Evolutionary conservation across 2,888 invertebrate genomes (phyloP).

Genomic region (Caenorhabditis uteleia): DNA sequence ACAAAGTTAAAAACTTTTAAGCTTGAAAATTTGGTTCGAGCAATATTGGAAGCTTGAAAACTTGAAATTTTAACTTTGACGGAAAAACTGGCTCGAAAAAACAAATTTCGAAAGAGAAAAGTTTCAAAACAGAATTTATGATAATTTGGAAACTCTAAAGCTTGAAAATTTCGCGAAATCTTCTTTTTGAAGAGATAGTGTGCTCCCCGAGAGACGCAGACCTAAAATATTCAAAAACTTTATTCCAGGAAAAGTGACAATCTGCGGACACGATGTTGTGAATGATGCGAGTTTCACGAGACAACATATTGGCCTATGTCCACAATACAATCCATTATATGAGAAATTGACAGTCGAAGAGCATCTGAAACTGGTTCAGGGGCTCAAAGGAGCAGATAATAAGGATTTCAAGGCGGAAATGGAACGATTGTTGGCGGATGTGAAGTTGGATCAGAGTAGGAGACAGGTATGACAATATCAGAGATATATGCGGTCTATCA

Average conservation of each 20-base stretch:
- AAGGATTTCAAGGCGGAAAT: constrained; percentile 35
- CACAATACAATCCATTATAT: constrained; percentile 65
- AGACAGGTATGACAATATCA: constrained; percentile 33
- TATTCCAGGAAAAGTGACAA: constrained; percentile 40
- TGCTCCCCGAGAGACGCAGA: too few relatives aligned
- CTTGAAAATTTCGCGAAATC: too few relatives aligned
- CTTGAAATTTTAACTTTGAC: too few relatives aligned
- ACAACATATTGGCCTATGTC: constrained; percentile 59
- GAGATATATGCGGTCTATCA: background rate
- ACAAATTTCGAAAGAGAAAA: too few relatives aligned
- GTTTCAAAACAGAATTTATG: too few relatives aligned
- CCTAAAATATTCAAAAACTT: background rate
- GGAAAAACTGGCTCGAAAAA: too few relatives aligned
- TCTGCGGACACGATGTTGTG: constrained; percentile 52
- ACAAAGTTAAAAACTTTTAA: too few relatives aligned
- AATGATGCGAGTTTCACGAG: constrained; percentile 48
- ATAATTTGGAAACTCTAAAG: too few relatives aligned
- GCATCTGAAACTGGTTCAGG: constrained; percentile 61
- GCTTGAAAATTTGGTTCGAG: too few relatives aligned
- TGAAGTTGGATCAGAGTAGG: constrained; percentile 48
- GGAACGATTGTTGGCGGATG: constrained; percentile 38
- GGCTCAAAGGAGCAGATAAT: constrained; percentile 50
- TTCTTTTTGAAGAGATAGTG: too few relatives aligned
- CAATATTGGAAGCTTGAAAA: too few relatives aligned
- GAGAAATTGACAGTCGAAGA: constrained; percentile 61